Conservation (phyloP, 2,888 invertebrate genomes). For the Rambutsinella grinnellia region DNA sequence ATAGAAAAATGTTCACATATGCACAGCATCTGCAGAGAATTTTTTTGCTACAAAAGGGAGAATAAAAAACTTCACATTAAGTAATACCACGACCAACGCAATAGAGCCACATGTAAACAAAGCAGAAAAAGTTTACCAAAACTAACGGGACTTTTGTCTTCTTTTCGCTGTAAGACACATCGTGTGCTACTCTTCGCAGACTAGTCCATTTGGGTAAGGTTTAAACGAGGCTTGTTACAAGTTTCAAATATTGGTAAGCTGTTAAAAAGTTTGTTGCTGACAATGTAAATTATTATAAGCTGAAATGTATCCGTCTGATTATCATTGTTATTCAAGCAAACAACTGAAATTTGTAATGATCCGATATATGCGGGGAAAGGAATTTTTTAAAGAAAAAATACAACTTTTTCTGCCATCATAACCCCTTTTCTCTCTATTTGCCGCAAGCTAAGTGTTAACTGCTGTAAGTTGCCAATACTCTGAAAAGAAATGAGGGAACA, state of each 20-base stretch:
- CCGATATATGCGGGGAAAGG: background rate
- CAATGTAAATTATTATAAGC: background rate
- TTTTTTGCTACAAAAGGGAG: no score
- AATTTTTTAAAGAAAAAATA: background rate
- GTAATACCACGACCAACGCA: background rate
- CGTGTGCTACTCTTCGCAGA: background rate
- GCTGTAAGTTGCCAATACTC: no score
- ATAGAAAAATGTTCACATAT: no score
- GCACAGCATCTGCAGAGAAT: no score
- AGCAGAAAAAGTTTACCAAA: background rate
- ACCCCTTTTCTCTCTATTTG: background rate
- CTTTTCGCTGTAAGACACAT: background rate
- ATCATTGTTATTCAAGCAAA: background rate
- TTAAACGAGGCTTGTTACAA: background rate
- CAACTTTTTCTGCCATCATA: background rate
- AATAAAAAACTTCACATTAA: no score
- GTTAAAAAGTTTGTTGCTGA: background rate
- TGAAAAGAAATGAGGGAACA: no score
- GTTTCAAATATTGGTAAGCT: background rate
- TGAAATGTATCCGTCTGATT: background rate
- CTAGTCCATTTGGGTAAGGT: background rate
- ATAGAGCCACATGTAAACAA: background rate
- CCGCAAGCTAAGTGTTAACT: no score
- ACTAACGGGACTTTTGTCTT: background rate
- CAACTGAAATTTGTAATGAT: no score